Evolutionary conservation across 2,797 vertebrate genomes (phyloP), one percentile per base, ranked within the genome.

Genomic region (Catamblyrhynchus diadema): DNA sequence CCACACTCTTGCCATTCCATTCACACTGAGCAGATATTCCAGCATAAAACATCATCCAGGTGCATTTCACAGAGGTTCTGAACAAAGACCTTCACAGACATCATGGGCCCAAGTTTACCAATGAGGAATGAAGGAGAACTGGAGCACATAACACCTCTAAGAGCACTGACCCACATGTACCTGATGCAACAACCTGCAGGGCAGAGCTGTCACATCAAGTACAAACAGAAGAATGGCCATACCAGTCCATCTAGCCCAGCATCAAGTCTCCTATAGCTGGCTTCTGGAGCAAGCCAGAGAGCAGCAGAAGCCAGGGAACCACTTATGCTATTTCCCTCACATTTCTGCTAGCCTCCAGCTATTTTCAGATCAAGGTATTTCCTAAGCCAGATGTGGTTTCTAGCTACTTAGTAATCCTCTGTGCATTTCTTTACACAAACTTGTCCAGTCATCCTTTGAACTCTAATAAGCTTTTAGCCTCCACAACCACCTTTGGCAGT

Each of bases 281-380:
- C 79, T 86, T 47, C 35, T 56, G 30, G 22, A 90, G 37, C 14
- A 45, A 81, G 24, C 4, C 50, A 90, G 87, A 91, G 81, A 79
- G 70, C 25, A 70, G 42, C 9, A 94, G 59, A 94, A 90, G 37
- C 47, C 75, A 67, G 22, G 23, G 73, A 95, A 79, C 30, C 8
- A 41, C 80, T 93, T 90, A 90, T 0, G 9, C 44, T 70, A 56
- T 88, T 93, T 91, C 80, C 88, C 90, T 90, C 62, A 77, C 61
- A 69, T 53, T 96, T 86, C 73, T 92, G 59, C 62, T 95, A 96
- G 80, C 94, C 88, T 94, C 86, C 70, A 92, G 94, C 92, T 96
- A 81, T 86, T 86, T 95, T 93, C 91, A 91, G 73, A 95, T 95
- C 77, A 90, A 96, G 77, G 82, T 79, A 88, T 83, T 95, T 94